phyloP scores from a whole-genome alignment of 2,113 vertebrate genomes.

The Terrapene triunguis region DNA sequence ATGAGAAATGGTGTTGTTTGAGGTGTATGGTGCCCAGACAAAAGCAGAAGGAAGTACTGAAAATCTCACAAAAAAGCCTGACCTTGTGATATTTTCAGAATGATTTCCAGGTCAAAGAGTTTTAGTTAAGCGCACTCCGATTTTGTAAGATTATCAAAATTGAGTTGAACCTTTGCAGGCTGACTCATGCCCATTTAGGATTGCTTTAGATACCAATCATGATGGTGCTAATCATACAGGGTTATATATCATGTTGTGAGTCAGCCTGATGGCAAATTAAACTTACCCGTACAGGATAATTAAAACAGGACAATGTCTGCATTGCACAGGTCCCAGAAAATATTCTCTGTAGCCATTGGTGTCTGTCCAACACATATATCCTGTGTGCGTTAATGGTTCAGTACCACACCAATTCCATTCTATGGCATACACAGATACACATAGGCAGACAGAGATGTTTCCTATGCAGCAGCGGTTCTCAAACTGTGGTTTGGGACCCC shows the following conservation, averaged over 20 bases:
- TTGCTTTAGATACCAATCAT: not conserved
- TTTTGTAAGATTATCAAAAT: not conserved
- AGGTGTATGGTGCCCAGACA: not conserved
- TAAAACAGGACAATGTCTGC: not conserved
- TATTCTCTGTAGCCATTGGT: not conserved
- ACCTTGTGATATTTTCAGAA: not conserved
- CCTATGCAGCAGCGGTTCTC: no score
- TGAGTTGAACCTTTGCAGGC: not conserved
- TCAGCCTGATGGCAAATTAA: no score
- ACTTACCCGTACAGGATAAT: not conserved
- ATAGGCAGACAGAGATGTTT: not conserved
- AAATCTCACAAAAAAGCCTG: not conserved
- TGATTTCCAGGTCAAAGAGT: not conserved
- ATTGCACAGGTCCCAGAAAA: not conserved
- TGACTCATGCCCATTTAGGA: not conserved
- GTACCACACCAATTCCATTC: not conserved
- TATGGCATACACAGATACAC: not conserved
- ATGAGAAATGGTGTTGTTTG: not conserved
- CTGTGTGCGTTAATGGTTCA: not conserved
- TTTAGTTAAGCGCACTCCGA: not conserved
- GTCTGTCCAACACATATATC: not conserved
- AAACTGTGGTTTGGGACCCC: no score
- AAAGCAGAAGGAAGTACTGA: not conserved
- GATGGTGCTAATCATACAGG: no score
- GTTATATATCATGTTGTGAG: not conserved